These are phyloP conservation scores for Pseudococcus longispinus DNA, from an alignment of 2,888 invertebrate genomes.

Conservation along the genomic window DNA sequence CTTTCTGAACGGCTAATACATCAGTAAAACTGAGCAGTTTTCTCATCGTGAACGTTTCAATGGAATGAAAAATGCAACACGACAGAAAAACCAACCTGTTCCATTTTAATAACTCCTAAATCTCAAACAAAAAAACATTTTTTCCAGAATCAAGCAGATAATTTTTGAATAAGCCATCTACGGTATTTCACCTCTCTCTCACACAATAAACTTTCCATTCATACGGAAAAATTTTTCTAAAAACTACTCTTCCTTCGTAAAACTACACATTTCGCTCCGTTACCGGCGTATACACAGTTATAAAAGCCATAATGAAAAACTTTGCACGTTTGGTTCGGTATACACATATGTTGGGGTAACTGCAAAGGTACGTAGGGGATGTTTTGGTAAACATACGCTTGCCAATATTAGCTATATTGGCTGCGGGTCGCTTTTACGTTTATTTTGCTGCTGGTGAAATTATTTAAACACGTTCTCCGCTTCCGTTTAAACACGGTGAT, in stretches of 20 bases:
- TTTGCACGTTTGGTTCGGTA: background rate
- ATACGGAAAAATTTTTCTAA: background rate
- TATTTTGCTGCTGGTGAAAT: background rate
- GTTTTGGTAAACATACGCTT: constrained; percentile 19
- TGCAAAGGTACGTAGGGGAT: background rate
- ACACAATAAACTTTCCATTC: no score
- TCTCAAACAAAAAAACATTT: no score
- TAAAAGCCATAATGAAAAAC: constrained; percentile 6
- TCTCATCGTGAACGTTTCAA: no score
- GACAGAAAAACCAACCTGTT: no score
- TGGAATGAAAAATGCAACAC: no score
- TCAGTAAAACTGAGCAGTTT: no score
- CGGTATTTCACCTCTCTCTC: no score
- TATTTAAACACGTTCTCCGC: constrained; percentile 12
- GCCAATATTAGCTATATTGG: constrained; percentile 14
- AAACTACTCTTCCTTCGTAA: background rate
- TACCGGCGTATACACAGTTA: background rate
- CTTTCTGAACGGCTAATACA: no score
- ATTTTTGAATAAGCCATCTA: no score
- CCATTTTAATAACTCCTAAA: no score
- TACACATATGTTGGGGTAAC: background rate
- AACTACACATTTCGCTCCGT: background rate
- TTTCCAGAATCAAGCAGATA: no score
- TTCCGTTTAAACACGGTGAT: constrained; percentile 12
- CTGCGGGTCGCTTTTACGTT: background rate